Evolutionary conservation across 2,888 invertebrate genomes (phyloP).

Genomic region (Amiota minor): DNA sequence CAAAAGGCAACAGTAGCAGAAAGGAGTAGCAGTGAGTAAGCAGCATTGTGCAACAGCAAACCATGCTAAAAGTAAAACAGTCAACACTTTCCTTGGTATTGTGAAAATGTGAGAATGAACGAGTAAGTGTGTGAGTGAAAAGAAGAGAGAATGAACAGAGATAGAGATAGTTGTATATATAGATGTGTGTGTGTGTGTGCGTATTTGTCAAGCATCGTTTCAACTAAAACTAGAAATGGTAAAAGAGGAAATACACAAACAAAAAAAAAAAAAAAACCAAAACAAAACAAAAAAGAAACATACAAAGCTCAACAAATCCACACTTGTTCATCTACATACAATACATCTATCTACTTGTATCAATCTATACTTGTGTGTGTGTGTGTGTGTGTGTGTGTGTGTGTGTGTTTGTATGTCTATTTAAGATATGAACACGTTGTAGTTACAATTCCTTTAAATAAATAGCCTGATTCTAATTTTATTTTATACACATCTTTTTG

Average conservation of each 20-base stretch:
- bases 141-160: too few species aligned
- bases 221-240: neutral
- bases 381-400: constrained; percentile 1
- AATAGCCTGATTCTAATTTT: constrained; percentile 5
- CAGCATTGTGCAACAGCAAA: neutral
- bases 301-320: neutral
- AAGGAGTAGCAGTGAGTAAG: neutral
- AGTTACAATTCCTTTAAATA: constrained; percentile 11
- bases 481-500: neutral
- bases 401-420: neutral
- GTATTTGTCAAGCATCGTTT: constrained; percentile 23
- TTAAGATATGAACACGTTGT: neutral
- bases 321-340: neutral
- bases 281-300: neutral
- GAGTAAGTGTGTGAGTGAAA: too few species aligned
- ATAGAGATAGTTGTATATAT: neutral
- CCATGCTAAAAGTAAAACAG: constrained; percentile 13
- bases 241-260: neutral
- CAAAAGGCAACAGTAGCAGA: constrained; percentile 7
- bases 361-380: neutral
- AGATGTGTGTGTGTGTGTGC: neutral
- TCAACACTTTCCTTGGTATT: neutral
- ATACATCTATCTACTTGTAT: too few species aligned
- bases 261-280: neutral
- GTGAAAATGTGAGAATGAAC: too few species aligned